Conservation (phyloP, 1,140 invertebrate genomes). For the Drosophila ohnishii region DNA sequence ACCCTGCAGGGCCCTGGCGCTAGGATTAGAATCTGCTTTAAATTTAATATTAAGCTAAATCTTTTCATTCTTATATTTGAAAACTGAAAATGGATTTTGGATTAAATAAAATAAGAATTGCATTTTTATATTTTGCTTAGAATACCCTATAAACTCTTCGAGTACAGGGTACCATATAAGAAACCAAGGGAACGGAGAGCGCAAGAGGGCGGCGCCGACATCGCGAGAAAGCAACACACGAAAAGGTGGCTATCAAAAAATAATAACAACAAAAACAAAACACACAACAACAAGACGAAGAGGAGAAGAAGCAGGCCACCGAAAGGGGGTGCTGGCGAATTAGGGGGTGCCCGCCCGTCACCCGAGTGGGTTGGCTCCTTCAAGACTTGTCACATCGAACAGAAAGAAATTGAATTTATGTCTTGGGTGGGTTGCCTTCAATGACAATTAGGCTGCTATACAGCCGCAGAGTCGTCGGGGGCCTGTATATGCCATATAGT, state of each 20-base stretch:
- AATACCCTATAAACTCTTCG: neutral
- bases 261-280: constrained; percentile 46
- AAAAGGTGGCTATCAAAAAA: constrained; percentile 67
- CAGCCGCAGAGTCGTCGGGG: constrained; percentile 27
- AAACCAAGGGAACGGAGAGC: constrained; percentile 10
- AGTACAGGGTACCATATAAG: neutral
- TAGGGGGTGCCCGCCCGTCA: constrained; percentile 12
- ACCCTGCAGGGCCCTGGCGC: neutral
- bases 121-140: no score
- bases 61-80: no score
- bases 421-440: constrained; percentile 59
- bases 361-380: constrained; percentile 18
- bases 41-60: no score
- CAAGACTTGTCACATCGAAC: constrained; percentile 62
- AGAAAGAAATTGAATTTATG: constrained; percentile 72
- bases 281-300: constrained; percentile 2
- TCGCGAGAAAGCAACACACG: constrained; percentile 51
- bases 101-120: no score
- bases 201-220: constrained; percentile 27
- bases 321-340: neutral
- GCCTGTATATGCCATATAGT: constrained; percentile 15
- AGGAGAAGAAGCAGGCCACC: neutral
- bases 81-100: no score
- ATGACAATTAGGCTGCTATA: constrained; percentile 69
- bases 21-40: no score